Percentiles rank a stretch among this genome's conserved stretches.
These are phyloP conservation scores for Anaspis maculata DNA, from an alignment of 2,888 invertebrate genomes.

Conservation along the genomic window DNA sequence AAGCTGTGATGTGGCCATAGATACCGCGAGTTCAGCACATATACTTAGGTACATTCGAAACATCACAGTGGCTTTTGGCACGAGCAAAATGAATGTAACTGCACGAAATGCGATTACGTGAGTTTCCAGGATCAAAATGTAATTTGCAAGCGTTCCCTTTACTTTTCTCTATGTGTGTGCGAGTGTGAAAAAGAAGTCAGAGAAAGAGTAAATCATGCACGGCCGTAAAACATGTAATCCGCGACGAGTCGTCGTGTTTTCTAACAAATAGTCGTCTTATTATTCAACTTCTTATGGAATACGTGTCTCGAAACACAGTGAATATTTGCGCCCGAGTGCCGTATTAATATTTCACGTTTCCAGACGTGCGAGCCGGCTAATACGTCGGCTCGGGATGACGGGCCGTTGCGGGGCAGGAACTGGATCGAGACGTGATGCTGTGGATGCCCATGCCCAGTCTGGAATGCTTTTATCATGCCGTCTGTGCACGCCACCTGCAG, in stretches of 20 bases:
- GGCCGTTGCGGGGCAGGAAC: conserved; percentile 5
- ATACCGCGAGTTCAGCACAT: no score
- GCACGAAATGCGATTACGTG: conserved; percentile 1
- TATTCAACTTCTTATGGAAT: conserved; percentile 22
- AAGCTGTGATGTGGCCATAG: no score
- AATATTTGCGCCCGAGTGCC: conserved; percentile 19
- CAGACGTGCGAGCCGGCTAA: conserved; percentile 11
- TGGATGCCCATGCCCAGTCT: no score
- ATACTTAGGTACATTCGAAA: no score
- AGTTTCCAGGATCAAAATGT: not conserved
- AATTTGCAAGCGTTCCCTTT: not conserved
- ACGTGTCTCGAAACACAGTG: conserved; percentile 15
- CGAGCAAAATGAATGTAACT: no score
- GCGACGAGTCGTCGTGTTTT: conserved; percentile 5
- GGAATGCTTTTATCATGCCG: no score
- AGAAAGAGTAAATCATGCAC: conserved; percentile 10
- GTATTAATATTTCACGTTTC: conserved; percentile 21
- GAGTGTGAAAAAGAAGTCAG: not conserved
- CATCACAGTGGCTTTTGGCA: no score
- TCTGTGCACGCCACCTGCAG: no score
- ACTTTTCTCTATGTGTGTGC: no score
- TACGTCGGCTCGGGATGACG: conserved; percentile 4
- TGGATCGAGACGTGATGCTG: no score
- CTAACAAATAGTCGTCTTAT: conserved; percentile 20
- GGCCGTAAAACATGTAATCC: conserved; percentile 12